Base-by-base conservation (phyloP, 2,888 invertebrate genomes). In the Parasteatoda lunata region DNA sequence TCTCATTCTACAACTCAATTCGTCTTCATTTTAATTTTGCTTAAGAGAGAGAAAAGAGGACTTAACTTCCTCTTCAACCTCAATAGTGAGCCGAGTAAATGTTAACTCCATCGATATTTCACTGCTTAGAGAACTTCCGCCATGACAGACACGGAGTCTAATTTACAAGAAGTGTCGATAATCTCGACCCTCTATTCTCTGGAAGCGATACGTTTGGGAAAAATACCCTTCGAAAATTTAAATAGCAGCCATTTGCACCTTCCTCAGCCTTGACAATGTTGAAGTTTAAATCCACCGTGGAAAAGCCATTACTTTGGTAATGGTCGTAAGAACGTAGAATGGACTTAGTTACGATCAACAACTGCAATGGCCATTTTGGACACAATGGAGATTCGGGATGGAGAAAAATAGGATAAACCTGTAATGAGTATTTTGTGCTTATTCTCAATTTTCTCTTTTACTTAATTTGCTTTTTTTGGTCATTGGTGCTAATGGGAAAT, bases 161-260 rank as follows among this genome's bases (percentile, higher is more conserved):
- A 77, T 77, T 77, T 77, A 54, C 77, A 77, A 15, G 70, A 70
- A 79, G 70, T 71, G 79, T 52, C 71, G 64, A 70, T 79, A 79
- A 79, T 79, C 79, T 77, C 51, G 13, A 69, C 54, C 49, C 54
- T 13, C 68, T 69, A 77, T 83, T 83, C n/a, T 77, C 52, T 65
- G 52, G 49, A 64, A 70, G 71, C 70, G 70, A 77, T 77, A 69
- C 77, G 76, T 45, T 47, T 13, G 64, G 48, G 59, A 71, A 79
- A 79, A 71, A 59, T 47, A 47, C 77, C 71, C 71, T 64, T 70
- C 48, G 49, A 65, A 84, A 84, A 84, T 84, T 84, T 84, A 84
- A 84, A 84, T 84, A 68, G 84, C 15, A 73, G 84, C 69, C 78
- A 73, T 78, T 78, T 84, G 78, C 78, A 68, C 78, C 59, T n/a